These are phyloP conservation scores for Leptobrachium leishanense DNA, from an alignment of 2,113 vertebrate genomes.

Conservation along the genomic window DNA sequence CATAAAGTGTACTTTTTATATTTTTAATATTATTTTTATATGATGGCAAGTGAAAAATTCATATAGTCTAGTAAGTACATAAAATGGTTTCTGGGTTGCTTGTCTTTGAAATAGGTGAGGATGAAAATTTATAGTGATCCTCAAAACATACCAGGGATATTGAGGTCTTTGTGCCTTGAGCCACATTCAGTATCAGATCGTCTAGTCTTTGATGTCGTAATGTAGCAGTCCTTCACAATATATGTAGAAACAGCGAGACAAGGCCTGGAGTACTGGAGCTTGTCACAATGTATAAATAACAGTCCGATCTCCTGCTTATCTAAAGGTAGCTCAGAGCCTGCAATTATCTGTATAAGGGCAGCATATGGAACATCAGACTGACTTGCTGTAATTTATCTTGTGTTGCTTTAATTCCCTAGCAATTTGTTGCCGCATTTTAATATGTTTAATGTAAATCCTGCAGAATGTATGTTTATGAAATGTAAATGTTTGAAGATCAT, in stretches of 20 bases:
- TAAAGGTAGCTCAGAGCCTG: constrained; percentile 15
- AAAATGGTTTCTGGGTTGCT: not conserved
- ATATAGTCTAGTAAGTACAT: not conserved
- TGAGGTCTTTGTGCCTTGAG: constrained; percentile 9
- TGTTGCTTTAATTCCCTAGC: not conserved
- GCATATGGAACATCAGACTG: not conserved
- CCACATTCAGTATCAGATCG: constrained; percentile 31
- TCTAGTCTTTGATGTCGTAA: constrained; percentile 26
- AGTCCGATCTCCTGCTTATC: not conserved
- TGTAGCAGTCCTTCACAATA: constrained; percentile 23
- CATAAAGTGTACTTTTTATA: no score
- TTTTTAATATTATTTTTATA: no score
- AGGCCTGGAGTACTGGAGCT: constrained; percentile 22
- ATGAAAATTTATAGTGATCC: constrained; percentile 11
- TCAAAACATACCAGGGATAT: constrained; percentile 26
- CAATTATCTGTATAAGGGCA: not conserved
- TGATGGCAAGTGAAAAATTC: no score
- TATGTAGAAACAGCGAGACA: constrained; percentile 17
- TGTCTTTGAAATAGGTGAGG: not conserved
- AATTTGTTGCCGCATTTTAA: not conserved
- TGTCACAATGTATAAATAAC: constrained; percentile 38
- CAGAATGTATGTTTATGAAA: no score
- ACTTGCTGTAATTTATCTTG: not conserved
- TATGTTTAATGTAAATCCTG: no score
- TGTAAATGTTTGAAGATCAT: no score